A percentile compares a stretch with the other conserved stretches of the same genome.
Conservation (phyloP, 2,113 vertebrate species). For the Sylvilagus bachmani region DNA sequence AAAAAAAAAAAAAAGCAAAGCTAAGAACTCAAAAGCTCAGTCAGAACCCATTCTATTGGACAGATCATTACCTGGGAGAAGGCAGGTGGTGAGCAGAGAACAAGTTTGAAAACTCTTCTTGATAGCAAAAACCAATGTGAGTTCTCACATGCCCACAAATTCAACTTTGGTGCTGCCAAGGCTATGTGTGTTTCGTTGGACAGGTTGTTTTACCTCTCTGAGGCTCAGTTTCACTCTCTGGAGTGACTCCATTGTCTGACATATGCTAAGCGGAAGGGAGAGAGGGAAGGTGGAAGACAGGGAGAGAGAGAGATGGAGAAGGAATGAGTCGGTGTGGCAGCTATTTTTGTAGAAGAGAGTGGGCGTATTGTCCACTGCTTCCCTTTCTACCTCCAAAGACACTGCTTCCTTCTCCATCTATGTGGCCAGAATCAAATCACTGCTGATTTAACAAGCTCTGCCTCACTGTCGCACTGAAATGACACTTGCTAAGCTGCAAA, state of each 20-base stretch:
- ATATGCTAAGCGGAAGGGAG: neutral
- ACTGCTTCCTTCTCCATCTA: neutral
- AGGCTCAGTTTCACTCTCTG: neutral
- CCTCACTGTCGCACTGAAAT: neutral
- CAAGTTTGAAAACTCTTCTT: neutral
- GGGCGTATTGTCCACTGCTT: neutral
- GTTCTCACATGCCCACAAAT: neutral
- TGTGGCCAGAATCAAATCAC: neutral
- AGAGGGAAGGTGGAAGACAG: neutral
- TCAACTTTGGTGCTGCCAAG: neutral
- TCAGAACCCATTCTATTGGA: neutral
- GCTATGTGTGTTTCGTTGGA: neutral
- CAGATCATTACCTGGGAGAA: too few species aligned
- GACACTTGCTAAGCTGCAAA: neutral
- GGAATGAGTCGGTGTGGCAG: neutral
- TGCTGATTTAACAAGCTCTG: neutral
- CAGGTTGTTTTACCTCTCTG: neutral
- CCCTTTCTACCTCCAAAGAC: neutral
- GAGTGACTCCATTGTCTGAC: too few species aligned
- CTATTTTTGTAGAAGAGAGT: neutral
- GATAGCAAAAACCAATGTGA: fast-evolving
- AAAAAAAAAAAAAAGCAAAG: too few species aligned
- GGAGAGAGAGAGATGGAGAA: neutral
- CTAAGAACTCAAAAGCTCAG: neutral
- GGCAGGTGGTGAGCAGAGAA: too few species aligned